phyloP scores from a whole-genome alignment of 2,113 vertebrate genomes.

The Circaetus gallicus region DNA sequence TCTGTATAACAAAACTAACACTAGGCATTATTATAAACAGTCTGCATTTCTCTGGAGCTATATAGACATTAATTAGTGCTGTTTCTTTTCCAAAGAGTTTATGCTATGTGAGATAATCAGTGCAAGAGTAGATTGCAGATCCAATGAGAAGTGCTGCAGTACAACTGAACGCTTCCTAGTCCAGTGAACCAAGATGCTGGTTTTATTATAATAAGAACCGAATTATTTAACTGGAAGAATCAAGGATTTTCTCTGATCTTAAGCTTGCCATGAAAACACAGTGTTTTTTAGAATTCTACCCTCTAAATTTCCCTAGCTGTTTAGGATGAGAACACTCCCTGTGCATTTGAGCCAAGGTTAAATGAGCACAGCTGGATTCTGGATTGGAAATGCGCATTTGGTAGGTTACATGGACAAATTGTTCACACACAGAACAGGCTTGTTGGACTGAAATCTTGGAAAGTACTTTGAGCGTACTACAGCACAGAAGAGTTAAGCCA shows the following conservation, averaged over 20 bases:
- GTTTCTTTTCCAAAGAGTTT: neutral
- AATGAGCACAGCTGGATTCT: conserved; percentile 54
- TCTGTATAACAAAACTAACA: neutral
- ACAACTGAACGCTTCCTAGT: neutral
- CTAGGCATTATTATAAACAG: neutral
- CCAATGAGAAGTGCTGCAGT: neutral
- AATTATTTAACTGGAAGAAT: neutral
- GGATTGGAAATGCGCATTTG: neutral
- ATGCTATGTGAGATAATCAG: neutral
- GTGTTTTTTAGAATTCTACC: neutral
- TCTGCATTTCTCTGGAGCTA: neutral
- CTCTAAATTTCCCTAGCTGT: neutral
- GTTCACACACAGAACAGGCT: neutral
- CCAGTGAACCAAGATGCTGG: neutral
- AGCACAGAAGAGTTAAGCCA: neutral
- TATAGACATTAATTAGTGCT: neutral
- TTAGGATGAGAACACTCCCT: conserved; percentile 12
- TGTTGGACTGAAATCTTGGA: conserved; percentile 6
- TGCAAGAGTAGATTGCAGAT: neutral
- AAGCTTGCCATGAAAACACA: neutral
- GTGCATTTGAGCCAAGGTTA: neutral
- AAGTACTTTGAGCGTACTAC: neutral
- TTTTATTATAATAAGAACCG: neutral
- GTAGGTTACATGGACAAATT: neutral
- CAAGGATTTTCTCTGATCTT: neutral